Evolutionary conservation across 1,140 invertebrate genomes (phyloP).

Genomic region (Drosophila setifemur): DNA sequence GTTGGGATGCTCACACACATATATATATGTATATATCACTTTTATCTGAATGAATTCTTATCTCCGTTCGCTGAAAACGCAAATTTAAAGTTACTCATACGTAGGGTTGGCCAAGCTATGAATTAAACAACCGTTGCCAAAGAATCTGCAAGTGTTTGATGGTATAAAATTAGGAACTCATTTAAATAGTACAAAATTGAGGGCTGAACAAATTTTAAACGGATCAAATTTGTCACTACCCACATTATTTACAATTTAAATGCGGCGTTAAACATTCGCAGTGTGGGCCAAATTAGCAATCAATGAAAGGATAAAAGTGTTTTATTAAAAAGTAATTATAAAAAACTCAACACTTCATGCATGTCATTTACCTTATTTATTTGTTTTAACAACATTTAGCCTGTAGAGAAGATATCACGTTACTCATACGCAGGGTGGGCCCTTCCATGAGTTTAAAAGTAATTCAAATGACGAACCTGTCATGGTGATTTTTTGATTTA

Average conservation of each 20-base stretch:
- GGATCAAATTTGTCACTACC: no score
- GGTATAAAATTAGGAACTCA: no score
- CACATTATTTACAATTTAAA: no score
- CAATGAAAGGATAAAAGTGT: not conserved
- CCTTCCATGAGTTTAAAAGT: not conserved
- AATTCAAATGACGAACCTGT: no score
- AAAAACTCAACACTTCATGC: no score
- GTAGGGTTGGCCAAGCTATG: not conserved
- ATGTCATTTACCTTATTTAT: no score
- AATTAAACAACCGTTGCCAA: not conserved
- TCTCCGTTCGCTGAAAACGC: not conserved
- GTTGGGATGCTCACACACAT: not conserved
- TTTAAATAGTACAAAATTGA: no score
- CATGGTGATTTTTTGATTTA: no score
- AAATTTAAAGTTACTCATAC: not conserved
- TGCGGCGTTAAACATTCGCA: not conserved
- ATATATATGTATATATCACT: not conserved
- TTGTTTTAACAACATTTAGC: no score
- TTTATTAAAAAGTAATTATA: not conserved
- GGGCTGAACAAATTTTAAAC: no score
- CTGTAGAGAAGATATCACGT: no score
- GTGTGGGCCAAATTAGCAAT: not conserved
- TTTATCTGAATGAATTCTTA: not conserved
- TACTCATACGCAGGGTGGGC: not conserved
- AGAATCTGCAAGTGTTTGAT: not conserved